Evolutionary conservation across 1,140 invertebrate genomes (phyloP), one percentile per base, ranked within the genome.

Genomic region (Amphibalanus amphitrite): DNA sequence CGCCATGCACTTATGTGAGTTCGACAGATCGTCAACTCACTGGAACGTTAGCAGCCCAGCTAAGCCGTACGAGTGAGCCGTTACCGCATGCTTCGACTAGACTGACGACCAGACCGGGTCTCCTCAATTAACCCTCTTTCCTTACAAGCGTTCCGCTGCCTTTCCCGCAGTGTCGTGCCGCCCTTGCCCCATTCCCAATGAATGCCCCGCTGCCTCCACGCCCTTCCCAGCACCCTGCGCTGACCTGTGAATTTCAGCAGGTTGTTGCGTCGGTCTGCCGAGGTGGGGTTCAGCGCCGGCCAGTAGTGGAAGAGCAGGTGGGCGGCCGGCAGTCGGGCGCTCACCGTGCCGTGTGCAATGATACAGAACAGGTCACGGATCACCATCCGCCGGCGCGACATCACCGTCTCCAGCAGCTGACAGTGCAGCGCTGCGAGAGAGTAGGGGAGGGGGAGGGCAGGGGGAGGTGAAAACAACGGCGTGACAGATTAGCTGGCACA

Each of bases 271-370:
- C n/a, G n/a, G n/a, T n/a, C n/a, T n/a, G n/a, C n/a, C n/a, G n/a
- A n/a, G n/a, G n/a, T n/a, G n/a, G n/a, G n/a, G n/a, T n/a, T n/a
- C 47, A 59, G 47, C 47, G 92, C 90, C 26, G 97, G 97, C 95
- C 97, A 99, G 80, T 99, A 99, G 82, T 97, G 95, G 81, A 99
- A 98, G 26, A 99, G 84, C 29, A 99, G 83, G 82, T 98, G 97
- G 67, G 93, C 93, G 26, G 97, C 96, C 3, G 94, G 92, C 69
- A 91, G 86, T 72, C 94, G 82, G 0, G 95, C 91, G 69, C 89
- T 87, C 71, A 91, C 88, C 0, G 96, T 96, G 23, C 97, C 97
- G 80, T 98, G 95, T 20, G 96, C 96, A 74, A 99, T 92, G 23
- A 98, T 94, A 78, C 91, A 93, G 13, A 99, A 82, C 29, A 99